These are phyloP conservation scores for Limnephilus marmoratus DNA, from an alignment of 2,888 invertebrate species.

Conservation along the genomic window DNA sequence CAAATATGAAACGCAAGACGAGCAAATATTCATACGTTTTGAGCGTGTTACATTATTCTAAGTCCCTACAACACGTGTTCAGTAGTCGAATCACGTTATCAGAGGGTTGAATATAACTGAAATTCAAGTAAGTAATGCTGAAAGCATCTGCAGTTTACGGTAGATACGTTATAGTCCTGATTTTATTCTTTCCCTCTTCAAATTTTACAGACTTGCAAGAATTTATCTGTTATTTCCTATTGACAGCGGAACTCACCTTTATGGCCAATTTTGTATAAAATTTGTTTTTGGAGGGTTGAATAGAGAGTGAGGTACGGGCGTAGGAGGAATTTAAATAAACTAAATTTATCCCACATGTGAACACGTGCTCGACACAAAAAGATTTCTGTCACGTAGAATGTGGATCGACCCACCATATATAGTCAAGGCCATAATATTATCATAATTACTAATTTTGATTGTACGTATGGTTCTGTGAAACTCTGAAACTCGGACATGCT, in stretches of 20 bases:
- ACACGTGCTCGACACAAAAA: background rate
- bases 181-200: background rate
- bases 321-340: background rate
- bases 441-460: background rate
- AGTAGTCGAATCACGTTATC: constrained; percentile 3
- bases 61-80: background rate
- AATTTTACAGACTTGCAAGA: background rate
- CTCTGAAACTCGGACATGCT: too few relatives aligned
- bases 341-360: background rate
- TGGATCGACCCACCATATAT: background rate
- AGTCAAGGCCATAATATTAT: background rate
- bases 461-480: too few relatives aligned
- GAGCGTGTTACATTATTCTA: background rate
- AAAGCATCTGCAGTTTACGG: constrained; percentile 2
- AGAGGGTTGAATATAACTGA: constrained; percentile 2
- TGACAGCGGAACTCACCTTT: background rate
- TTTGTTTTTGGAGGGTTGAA: background rate
- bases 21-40: background rate
- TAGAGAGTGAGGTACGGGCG: background rate
- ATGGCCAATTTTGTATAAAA: background rate
- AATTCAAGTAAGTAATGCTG: constrained; percentile 29
- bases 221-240: background rate
- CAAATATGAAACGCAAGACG: background rate
- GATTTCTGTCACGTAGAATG: background rate
- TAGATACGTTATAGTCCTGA: background rate